Base-by-base conservation (phyloP, 1,140 invertebrate species). In the Monomorium pharaonis region DNA sequence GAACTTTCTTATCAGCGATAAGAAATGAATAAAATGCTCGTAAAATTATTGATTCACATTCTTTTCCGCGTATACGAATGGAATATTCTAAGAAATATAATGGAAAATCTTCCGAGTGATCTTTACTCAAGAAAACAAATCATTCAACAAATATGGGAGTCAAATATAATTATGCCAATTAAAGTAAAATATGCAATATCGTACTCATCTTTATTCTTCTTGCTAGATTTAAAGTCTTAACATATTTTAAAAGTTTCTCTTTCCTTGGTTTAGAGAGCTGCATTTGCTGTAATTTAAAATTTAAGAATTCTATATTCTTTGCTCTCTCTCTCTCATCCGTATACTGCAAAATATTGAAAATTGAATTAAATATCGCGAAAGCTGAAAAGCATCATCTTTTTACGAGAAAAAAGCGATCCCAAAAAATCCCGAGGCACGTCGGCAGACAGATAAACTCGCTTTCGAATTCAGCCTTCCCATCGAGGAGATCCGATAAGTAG, bases 401-500 rank as follows among this genome's bases (percentile, higher is more conserved):
- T 62, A 37, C 7, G 5, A 24, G 47, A 44, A 47, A 47, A 67
- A 67, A 27, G 4, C 3, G 9, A 16, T 4, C 2, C 9, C 18
- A 16, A 16, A n/a, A 69, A 72, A n/a, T 18, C 18, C n/a, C 18
- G 9, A 6, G n/a, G 9, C 5, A 37, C n/a, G 44, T 70, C 21
- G 42, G 9, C 42, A 51, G 10, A 3, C 4, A 49, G 69, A 72
- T 72, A 72, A 51, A 3, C 7, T 18, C 0, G 4, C 47, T 72
- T n/a, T 51, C 24, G 47, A 0, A 72, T 14, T 51, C 27, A n/a
- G 44, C 27, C 27, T 54, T 10, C 16, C 30, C 67, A 7, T 12
- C 69, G 18, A 72, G 10, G 10, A 33, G 69, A n/a, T 72, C 69
- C 47, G 69, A 72, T 72, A 72, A 72, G 12, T 18, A 33, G 47